phyloP scores from a whole-genome alignment of 2,797 vertebrate species.

The Tangara arthus region DNA sequence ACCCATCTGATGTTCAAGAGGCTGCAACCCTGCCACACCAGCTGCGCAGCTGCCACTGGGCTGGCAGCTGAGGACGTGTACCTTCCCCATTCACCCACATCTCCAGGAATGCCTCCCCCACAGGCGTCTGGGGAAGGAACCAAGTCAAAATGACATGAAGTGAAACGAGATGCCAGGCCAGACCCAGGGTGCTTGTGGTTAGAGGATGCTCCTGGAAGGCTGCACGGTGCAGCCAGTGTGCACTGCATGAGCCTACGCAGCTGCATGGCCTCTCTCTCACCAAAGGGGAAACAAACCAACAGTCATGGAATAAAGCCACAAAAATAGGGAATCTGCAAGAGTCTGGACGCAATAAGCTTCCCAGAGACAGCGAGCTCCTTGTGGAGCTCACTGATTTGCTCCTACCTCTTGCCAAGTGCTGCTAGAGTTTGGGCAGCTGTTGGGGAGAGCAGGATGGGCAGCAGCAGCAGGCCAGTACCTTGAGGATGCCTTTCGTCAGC shows the following conservation, averaged over 20 bases:
- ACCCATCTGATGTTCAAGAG: neutral
- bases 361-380: neutral
- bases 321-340: neutral
- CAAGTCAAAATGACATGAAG: neutral
- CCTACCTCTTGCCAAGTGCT: rapidly evolving
- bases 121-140: neutral
- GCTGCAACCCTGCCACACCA: neutral
- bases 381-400: neutral
- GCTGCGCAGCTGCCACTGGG: neutral
- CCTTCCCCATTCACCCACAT: rapidly evolving
- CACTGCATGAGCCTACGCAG: neutral
- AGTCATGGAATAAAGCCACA: neutral
- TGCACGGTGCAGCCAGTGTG: neutral
- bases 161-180: neutral
- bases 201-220: neutral
- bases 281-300: neutral
- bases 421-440: neutral
- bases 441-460: neutral
- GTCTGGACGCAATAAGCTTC: neutral
- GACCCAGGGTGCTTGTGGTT: neutral
- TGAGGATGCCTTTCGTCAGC: neutral
- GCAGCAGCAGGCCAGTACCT: neutral
- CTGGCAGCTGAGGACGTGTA: neutral
- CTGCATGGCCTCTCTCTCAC: neutral
- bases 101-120: neutral